These are phyloP conservation scores for Parnassius smintheus DNA, from an alignment of 2,888 invertebrate species.

Conservation along the genomic window DNA sequence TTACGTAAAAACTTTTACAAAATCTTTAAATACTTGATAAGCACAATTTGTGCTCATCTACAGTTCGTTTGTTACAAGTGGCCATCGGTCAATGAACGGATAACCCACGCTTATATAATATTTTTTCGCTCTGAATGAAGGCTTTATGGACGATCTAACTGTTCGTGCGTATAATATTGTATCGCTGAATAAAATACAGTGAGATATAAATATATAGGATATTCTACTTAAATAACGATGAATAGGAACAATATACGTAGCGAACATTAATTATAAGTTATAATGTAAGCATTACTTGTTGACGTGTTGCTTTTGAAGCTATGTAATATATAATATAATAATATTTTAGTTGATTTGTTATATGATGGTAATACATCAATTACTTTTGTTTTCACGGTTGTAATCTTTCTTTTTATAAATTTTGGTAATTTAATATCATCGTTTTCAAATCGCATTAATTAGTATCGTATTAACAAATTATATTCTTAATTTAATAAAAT, in stretches of 20 bases:
- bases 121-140: constrained; percentile 10
- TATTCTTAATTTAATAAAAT: no score
- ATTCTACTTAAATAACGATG: neutral
- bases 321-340: no score
- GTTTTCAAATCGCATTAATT: no score
- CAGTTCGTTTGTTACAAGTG: constrained; percentile 2
- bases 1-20: constrained; percentile 1
- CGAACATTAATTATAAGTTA: constrained; percentile 5
- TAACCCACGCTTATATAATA: constrained; percentile 9
- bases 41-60: constrained; percentile 12
- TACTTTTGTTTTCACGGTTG: no score
- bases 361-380: no score
- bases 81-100: constrained; percentile 15
- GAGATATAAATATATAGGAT: neutral
- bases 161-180: constrained; percentile 1
- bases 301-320: neutral
- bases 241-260: neutral
- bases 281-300: neutral
- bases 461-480: no score
- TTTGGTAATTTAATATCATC: no score
- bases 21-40: neutral
- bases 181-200: constrained; percentile 8
- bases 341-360: no score
- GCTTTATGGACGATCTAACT: constrained; percentile 2
- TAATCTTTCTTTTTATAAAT: no score